phyloP scores from a whole-genome alignment of 2,797 vertebrate species.

The Gouania willdenowi region DNA sequence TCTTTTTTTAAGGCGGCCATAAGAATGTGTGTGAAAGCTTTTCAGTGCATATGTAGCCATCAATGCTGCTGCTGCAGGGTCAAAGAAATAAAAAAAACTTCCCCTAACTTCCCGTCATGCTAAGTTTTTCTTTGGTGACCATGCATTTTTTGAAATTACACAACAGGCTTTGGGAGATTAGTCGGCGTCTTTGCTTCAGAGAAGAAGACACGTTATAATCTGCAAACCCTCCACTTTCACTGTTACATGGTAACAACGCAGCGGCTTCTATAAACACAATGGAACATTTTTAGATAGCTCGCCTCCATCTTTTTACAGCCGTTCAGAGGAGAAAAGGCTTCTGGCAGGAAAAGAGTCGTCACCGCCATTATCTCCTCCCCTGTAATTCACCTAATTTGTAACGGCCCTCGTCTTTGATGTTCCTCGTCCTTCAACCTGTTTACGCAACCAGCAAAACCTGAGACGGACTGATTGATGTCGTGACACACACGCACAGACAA shows the following conservation, averaged over 20 bases:
- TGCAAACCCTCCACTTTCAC: slow-evolving; percentile 16
- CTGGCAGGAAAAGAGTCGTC: slow-evolving; percentile 41
- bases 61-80: slow-evolving; percentile 37
- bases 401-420: too few species aligned
- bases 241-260: slow-evolving; percentile 23
- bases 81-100: slow-evolving; percentile 31
- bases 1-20: slow-evolving; percentile 48
- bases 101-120: slow-evolving; percentile 25
- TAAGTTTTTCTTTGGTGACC: slow-evolving; percentile 48
- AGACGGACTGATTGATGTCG: slow-evolving; percentile 39
- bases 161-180: slow-evolving; percentile 31
- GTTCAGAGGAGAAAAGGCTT: slow-evolving; percentile 30
- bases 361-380: slow-evolving; percentile 47
- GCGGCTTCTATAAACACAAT: slow-evolving; percentile 22
- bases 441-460: slow-evolving; percentile 9
- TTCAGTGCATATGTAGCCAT: slow-evolving; percentile 31
- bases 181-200: slow-evolving; percentile 10
- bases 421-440: slow-evolving; percentile 39
- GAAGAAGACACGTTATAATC: slow-evolving; percentile 18
- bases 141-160: slow-evolving; percentile 46
- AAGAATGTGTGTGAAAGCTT: slow-evolving; percentile 60
- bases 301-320: slow-evolving; percentile 40
- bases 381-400: slow-evolving; percentile 46
- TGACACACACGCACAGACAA: slow-evolving; percentile 14
- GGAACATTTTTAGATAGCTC: slow-evolving; percentile 40